Base-by-base conservation (phyloP, 2,113 vertebrate species). In the Acinonyx jubatus region DNA sequence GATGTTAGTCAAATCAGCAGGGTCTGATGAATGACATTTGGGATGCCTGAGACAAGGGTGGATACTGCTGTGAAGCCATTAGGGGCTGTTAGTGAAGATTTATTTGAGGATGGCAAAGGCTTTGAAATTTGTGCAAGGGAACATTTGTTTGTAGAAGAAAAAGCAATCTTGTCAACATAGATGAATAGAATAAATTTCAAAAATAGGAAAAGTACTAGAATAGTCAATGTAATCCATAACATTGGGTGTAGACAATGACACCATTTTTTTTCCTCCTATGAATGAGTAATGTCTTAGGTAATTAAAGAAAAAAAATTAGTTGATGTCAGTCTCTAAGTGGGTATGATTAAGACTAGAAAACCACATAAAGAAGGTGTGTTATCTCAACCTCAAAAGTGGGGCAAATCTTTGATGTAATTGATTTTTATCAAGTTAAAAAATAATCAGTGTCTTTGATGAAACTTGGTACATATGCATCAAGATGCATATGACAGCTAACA, bases 341-440 rank as follows among this genome's bases (percentile, higher is more conserved):
- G 18, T 61, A 4, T 74, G 9, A 23, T 13, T 33, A 52, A 52
- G 3, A 76, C 1, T 29, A 68, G 66, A 48, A 93, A 89, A 74
- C 10, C 16, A 31, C 41, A 65, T 31, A 21, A 83, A 41, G 19
- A 85, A 90, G 16, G 76, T 36, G n/a, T 81, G 25, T n/a, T 84
- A 13, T 89, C 45, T 94, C 50, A 97, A 36, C 16, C 33, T 86
- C 38, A 63, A 48, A 74, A 80, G 23, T 31, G 33, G 15, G 15
- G 55, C n/a, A 65, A 15, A 81, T 65, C 31, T 71, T 90, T 79
- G 7, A 95, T 16, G 14, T 69, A 95, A 31, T 27, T 61, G 18
- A 57, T 50, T 96, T 94, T 73, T 81, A 57, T 78, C 31, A 71
- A 33, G 12, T 50, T 96, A 33, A 91, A 95, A 86, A 71, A 36